phyloP scores from a whole-genome alignment of 2,888 invertebrate genomes.

The Platycnemis pennipes region DNA sequence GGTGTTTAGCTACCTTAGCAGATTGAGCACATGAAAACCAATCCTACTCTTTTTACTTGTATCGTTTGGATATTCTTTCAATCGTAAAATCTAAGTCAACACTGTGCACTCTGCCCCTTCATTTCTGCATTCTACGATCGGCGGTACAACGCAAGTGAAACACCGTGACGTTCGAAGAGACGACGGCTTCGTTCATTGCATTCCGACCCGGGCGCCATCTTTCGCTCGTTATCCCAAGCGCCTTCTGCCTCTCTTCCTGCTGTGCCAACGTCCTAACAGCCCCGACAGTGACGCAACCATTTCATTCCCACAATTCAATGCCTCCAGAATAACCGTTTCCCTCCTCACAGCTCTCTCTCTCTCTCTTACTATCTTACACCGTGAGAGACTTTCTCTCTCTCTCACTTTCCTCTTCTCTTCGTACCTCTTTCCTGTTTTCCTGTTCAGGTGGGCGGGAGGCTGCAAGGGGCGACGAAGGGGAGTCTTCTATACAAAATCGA shows the following conservation, averaged over 20 bases:
- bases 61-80: too few species aligned
- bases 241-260: background rate
- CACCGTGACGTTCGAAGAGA: background rate
- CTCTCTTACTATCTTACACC: too few species aligned
- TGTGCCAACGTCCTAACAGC: background rate
- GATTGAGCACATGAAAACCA: too few species aligned
- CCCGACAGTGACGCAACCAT: background rate
- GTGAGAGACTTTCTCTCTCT: too few species aligned
- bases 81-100: too few species aligned
- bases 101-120: too few species aligned
- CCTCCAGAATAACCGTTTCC: background rate
- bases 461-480: background rate
- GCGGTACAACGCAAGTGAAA: background rate
- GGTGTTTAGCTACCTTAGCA: too few species aligned
- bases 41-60: too few species aligned
- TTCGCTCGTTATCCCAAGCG: conserved; percentile 42
- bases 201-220: background rate
- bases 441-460: conserved; percentile 23
- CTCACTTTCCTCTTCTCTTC: background rate
- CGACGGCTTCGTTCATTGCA: background rate
- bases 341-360: background rate
- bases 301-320: background rate
- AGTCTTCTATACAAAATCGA: conserved; percentile 59
- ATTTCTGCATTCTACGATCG: background rate
- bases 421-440: conserved; percentile 13